A percentile compares a stretch with the other conserved stretches of the same genome.
phyloP scores from a whole-genome alignment of 2,113 vertebrate species.

The Bos indicus region DNA sequence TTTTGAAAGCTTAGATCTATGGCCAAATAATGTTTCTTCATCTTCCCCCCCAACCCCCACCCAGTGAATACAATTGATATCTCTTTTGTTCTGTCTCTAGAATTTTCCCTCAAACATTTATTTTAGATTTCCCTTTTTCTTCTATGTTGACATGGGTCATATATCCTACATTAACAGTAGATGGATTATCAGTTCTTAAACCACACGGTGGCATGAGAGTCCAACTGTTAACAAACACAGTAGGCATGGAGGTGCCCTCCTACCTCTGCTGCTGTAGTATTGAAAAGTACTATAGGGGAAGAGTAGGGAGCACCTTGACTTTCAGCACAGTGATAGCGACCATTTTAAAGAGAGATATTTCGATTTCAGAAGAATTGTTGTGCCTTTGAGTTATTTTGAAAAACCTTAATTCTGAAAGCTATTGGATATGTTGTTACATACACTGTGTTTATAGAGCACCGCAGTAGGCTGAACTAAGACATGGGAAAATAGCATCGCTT shows the following conservation, averaged over 20 bases:
- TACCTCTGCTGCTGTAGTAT: neutral
- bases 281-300: neutral
- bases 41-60: neutral
- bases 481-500: neutral
- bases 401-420: neutral
- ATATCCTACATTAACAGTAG: neutral
- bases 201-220: neutral
- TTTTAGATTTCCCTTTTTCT: neutral
- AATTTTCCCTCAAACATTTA: neutral
- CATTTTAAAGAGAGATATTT: neutral
- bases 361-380: neutral
- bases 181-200: neutral
- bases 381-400: neutral
- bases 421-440: neutral
- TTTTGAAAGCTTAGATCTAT: neutral
- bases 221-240: too few relatives aligned
- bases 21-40: neutral
- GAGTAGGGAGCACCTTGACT: neutral
- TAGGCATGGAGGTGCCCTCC: too few relatives aligned
- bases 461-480: neutral
- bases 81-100: neutral
- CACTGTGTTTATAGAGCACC: neutral
- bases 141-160: neutral
- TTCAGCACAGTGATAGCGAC: neutral
- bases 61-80: neutral